Evolutionary conservation across 1,140 invertebrate species (phyloP).

Genomic region (Aphis craccivora): DNA sequence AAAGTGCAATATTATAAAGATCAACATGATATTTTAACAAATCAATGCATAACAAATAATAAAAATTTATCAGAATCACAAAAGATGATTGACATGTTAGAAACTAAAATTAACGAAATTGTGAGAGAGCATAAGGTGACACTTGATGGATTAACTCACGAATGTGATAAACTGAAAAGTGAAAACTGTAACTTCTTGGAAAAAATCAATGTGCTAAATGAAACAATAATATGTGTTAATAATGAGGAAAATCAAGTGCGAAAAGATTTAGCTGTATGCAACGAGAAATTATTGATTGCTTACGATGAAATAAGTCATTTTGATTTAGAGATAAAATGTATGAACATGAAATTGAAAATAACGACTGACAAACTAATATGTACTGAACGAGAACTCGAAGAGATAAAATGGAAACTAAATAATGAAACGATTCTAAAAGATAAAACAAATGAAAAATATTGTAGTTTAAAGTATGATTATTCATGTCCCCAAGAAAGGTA

Average conservation of each 20-base stretch:
- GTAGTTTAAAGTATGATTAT: background rate
- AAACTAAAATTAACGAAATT: background rate
- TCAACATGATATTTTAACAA: background rate
- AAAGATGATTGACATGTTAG: background rate
- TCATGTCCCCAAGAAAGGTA: background rate
- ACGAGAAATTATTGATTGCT: background rate
- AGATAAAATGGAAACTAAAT: background rate
- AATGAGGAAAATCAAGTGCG: background rate
- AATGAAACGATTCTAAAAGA: background rate
- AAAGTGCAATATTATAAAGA: background rate
- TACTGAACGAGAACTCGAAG: background rate
- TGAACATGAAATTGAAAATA: background rate
- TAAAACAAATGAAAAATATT: background rate
- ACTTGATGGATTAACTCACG: background rate
- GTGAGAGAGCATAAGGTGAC: background rate
- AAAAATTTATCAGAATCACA: background rate
- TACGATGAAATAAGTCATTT: background rate
- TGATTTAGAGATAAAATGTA: background rate
- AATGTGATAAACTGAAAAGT: background rate
- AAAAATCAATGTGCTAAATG: background rate
- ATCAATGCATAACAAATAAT: background rate
- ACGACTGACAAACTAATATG: background rate
- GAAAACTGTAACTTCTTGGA: background rate
- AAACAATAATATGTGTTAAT: background rate
- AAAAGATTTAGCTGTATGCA: background rate